These are phyloP conservation scores for Phyllopteryx taeniolatus DNA, from an alignment of 2,113 vertebrate species.

Conservation along the genomic window DNA sequence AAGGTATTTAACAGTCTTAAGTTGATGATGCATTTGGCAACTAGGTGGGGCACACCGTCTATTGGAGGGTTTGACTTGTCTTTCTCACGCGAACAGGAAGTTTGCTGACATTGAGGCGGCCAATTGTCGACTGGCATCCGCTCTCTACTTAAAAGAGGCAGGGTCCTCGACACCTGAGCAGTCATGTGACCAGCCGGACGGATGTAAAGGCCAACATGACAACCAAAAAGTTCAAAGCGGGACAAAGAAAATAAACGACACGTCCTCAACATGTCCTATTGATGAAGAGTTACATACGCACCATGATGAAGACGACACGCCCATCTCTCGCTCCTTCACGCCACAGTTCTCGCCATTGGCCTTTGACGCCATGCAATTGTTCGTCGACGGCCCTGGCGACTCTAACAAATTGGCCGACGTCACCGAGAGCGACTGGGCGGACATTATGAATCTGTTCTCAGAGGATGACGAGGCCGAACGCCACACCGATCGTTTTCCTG, in stretches of 20 bases:
- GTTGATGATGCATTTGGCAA: neutral
- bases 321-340: conserved; percentile 31
- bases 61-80: neutral
- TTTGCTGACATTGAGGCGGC: conserved; percentile 79
- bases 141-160: conserved; percentile 58
- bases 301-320: neutral
- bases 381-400: conserved; percentile 37
- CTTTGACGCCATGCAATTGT: conserved; percentile 55
- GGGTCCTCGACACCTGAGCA: conserved; percentile 12
- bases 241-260: neutral
- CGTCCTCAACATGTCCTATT: neutral
- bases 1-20: too few relatives aligned
- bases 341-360: conserved; percentile 49
- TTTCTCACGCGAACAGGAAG: conserved; percentile 63
- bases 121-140: conserved; percentile 70
- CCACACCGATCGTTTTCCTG: conserved; percentile 25
- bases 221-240: conserved; percentile 1
- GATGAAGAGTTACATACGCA: neutral
- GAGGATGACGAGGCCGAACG: conserved; percentile 37
- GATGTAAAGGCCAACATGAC: neutral
- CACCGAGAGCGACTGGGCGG: conserved; percentile 51
- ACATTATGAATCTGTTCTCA: conserved; percentile 53
- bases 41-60: neutral
- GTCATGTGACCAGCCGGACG: conserved; percentile 5
- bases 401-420: conserved; percentile 16